Evolutionary conservation across 2,888 invertebrate genomes (phyloP).

Genomic region (Argyresthia albistria): DNA sequence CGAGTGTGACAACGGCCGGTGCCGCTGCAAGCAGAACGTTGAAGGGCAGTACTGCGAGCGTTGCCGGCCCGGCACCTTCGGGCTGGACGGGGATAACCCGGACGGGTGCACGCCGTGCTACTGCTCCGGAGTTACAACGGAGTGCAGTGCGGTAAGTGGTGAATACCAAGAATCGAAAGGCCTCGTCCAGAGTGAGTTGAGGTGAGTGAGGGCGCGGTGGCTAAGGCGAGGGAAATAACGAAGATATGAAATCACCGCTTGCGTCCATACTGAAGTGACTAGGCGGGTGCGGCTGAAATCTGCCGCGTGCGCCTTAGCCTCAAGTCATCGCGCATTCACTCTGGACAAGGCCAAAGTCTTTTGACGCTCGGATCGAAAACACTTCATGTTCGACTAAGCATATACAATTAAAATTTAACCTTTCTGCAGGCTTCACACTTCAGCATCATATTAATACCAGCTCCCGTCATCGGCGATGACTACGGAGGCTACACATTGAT

Average conservation of each 20-base stretch:
- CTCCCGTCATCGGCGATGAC: slow-evolving; percentile 47
- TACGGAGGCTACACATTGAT: slow-evolving; percentile 53
- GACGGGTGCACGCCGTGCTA: slow-evolving; percentile 90
- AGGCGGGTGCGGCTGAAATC: too few species aligned
- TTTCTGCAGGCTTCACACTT: slow-evolving; percentile 38
- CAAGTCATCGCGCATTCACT: too few species aligned
- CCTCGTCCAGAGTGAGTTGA: too few species aligned
- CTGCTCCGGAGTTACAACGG: slow-evolving; percentile 85
- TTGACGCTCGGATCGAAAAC: background rate
- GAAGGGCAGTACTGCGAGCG: slow-evolving; percentile 83
- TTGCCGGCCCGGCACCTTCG: slow-evolving; percentile 86
- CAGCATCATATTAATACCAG: slow-evolving; percentile 38
- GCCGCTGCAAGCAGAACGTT: slow-evolving; percentile 83
- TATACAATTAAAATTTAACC: background rate
- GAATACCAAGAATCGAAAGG: too few species aligned
- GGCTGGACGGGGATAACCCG: slow-evolving; percentile 77
- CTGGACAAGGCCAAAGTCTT: too few species aligned
- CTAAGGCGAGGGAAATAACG: too few species aligned
- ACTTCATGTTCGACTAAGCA: slow-evolving; percentile 1
- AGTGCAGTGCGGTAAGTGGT: slow-evolving; percentile 76
- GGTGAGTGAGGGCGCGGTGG: too few species aligned
- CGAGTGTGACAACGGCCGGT: slow-evolving; percentile 59
- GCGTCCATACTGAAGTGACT: too few species aligned
- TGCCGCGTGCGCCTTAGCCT: too few species aligned
- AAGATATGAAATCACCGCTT: too few species aligned